phyloP scores from a whole-genome alignment of 2,797 vertebrate species.

The Liasis olivaceus region DNA sequence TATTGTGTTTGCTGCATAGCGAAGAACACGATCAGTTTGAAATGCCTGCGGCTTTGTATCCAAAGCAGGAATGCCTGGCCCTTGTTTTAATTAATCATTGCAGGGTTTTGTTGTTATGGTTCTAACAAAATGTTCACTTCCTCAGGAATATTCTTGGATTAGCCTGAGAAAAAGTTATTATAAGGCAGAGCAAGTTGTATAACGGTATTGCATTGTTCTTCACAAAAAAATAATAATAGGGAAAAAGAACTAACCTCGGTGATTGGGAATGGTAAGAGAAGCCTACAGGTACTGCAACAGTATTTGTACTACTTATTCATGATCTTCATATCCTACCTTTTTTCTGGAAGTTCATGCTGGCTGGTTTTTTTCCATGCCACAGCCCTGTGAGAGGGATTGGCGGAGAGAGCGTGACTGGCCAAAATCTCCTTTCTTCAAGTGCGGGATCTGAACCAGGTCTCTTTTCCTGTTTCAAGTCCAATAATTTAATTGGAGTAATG shows the following conservation, averaged over 20 bases:
- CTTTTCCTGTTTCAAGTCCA: neutral
- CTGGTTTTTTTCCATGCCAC: neutral
- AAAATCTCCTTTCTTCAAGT: neutral
- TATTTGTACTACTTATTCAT: neutral
- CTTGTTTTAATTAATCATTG: slow-evolving; percentile 19
- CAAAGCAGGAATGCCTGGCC: neutral
- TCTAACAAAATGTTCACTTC: neutral
- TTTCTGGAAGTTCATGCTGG: neutral
- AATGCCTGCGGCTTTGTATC: neutral
- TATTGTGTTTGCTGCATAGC: slow-evolving; percentile 7
- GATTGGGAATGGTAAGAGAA: neutral
- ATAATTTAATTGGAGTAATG: neutral
- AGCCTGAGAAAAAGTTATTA: neutral
- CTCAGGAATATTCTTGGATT: neutral
- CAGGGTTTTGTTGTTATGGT: neutral
- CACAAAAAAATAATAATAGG: neutral
- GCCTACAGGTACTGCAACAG: neutral
- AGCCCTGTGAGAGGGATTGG: neutral
- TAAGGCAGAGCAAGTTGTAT: neutral
- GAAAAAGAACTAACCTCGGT: neutral
- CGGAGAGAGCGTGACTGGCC: neutral
- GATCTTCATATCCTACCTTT: neutral
- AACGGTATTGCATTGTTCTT: neutral
- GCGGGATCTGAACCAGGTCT: neutral
- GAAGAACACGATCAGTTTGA: neutral